Percentiles rank a stretch among this genome's conserved stretches.
These are phyloP conservation scores for Ectemnius cavifrons DNA, from an alignment of 2,888 invertebrate genomes.

Conservation along the genomic window DNA sequence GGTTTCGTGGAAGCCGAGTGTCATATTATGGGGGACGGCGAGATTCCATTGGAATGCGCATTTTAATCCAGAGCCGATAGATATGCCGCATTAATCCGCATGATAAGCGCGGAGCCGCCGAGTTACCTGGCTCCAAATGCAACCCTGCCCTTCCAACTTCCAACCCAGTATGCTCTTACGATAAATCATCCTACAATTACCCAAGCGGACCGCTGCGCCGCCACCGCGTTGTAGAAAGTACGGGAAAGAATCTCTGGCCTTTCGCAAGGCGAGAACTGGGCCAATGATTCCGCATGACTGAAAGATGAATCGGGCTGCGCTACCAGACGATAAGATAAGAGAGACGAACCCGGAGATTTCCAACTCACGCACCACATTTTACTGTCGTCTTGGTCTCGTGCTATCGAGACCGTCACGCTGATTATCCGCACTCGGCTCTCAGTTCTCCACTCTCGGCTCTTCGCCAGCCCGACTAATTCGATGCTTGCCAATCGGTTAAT, in stretches of 20 bases:
- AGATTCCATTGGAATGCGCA: no score
- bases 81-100: no score
- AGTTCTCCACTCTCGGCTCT: neutral
- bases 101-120: no score
- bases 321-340: constrained; percentile 1
- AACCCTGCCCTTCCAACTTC: no score
- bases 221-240: no score
- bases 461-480: neutral
- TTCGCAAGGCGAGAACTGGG: constrained; percentile 7
- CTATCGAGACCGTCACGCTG: no score
- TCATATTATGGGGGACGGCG: no score
- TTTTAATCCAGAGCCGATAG: no score
- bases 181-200: no score
- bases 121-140: no score
- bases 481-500: neutral
- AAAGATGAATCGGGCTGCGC: constrained; percentile 8
- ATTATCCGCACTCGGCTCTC: neutral
- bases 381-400: neutral
- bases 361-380: neutral
- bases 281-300: constrained; percentile 14
- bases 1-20: neutral
- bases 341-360: neutral
- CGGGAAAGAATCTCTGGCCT: neutral
- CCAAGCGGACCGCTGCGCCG: no score
- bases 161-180: no score